Conservation (phyloP, 2,888 invertebrate species). For the Ecliptopera silaceata region DNA sequence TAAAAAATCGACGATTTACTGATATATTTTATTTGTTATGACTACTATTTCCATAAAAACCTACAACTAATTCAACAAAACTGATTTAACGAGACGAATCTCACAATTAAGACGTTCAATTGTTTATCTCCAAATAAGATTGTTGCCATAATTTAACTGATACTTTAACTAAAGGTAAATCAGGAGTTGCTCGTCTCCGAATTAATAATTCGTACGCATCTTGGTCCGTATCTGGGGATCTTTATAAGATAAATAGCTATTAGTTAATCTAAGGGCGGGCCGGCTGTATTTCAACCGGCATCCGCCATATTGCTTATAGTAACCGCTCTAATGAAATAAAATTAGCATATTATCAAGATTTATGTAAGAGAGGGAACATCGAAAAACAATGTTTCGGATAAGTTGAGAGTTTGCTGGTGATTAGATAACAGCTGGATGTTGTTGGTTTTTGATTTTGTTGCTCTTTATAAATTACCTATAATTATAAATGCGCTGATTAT, state of each 20-base stretch:
- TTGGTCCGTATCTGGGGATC: constrained; percentile 61
- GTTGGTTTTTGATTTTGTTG: constrained; percentile 9
- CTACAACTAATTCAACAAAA: too few relatives aligned
- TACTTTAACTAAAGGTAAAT: constrained; percentile 4
- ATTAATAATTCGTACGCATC: constrained; percentile 70
- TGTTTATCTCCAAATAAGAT: too few relatives aligned
- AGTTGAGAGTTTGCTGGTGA: constrained; percentile 52
- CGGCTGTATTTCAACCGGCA: constrained; percentile 68
- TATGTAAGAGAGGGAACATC: constrained; percentile 63
- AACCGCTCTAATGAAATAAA: constrained; percentile 81
- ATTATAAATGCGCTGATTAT: too few relatives aligned
- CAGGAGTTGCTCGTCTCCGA: constrained; percentile 35
- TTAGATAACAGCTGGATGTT: constrained; percentile 36
- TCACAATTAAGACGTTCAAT: too few relatives aligned
- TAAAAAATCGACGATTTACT: too few relatives aligned
- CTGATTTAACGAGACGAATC: too few relatives aligned
- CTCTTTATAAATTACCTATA: too few relatives aligned
- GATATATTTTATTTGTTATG: too few relatives aligned
- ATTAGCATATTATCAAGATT: constrained; percentile 82
- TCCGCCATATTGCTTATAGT: constrained; percentile 72
- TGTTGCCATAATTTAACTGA: background rate
- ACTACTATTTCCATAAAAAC: too few relatives aligned
- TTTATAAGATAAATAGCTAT: constrained; percentile 81
- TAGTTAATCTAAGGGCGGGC: constrained; percentile 78
- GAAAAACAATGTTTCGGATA: constrained; percentile 66